A percentile compares a stretch with the other conserved stretches of the same genome.
phyloP scores from a whole-genome alignment of 2,888 invertebrate species.

The Melanostoma mellinum region DNA sequence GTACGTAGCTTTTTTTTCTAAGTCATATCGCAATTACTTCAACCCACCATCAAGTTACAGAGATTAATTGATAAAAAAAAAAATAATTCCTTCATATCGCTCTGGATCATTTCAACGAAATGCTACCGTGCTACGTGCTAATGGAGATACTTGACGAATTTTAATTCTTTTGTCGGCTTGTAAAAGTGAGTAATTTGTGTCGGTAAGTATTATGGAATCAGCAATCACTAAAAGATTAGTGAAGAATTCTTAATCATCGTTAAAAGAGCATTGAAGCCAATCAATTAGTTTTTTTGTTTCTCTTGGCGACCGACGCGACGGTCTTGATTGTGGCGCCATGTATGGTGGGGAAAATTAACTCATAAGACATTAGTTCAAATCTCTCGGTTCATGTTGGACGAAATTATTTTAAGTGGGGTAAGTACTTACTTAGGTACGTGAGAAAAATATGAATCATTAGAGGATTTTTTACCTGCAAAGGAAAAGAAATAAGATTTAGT shows the following conservation, averaged over 20 bases:
- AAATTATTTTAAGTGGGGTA: background rate
- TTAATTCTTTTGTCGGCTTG: conserved; percentile 23
- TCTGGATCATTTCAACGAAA: conserved; percentile 38
- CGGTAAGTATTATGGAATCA: conserved; percentile 43
- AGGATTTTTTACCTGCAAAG: conserved; percentile 25
- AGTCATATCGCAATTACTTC: conserved; percentile 39
- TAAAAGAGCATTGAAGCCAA: conserved; percentile 5
- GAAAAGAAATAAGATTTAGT: background rate
- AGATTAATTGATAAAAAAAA: background rate
- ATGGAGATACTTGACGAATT: background rate
- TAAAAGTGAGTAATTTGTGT: conserved; percentile 24
- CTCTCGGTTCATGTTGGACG: background rate
- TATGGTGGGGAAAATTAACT: conserved; percentile 31
- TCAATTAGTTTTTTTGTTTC: background rate
- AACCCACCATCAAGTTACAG: conserved; percentile 19
- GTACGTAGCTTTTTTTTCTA: conserved; percentile 1
- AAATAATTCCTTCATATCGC: background rate
- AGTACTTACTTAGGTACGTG: conserved; percentile 20
- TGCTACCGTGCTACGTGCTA: conserved; percentile 19
- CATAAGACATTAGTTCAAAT: conserved; percentile 6
- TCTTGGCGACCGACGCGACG: too few relatives aligned
- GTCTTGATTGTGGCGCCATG: conserved; percentile 15
- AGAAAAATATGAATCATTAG: background rate
- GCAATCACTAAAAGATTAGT: conserved; percentile 32
- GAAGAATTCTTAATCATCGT: background rate